Conservation (phyloP, 2,888 invertebrate species). For the Archaeoteleia sp. region DNA sequence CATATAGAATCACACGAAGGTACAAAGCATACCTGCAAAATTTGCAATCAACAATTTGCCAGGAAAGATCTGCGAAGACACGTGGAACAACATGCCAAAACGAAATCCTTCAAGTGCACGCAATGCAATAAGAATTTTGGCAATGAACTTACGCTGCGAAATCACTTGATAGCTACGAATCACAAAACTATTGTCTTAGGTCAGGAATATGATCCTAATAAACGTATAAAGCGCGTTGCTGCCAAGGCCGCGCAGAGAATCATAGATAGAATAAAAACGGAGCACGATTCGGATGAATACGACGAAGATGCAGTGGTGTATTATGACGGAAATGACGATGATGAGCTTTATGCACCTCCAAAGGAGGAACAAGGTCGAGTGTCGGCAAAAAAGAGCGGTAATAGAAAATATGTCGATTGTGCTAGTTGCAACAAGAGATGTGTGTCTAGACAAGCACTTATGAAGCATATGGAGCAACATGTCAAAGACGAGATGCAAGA, state of each 20-base stretch:
- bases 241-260: slow-evolving; percentile 72
- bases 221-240: slow-evolving; percentile 70
- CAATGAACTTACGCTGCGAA: slow-evolving; percentile 70
- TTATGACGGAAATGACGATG: slow-evolving; percentile 51
- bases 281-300: slow-evolving; percentile 64
- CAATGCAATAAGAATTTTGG: slow-evolving; percentile 69
- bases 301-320: slow-evolving; percentile 48
- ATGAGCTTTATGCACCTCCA: slow-evolving; percentile 35
- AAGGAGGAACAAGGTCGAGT: slow-evolving; percentile 38
- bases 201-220: slow-evolving; percentile 71
- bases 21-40: slow-evolving; percentile 61
- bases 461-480: slow-evolving; percentile 70
- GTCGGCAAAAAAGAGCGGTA: slow-evolving; percentile 48
- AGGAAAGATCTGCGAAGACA: slow-evolving; percentile 66
- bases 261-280: slow-evolving; percentile 71
- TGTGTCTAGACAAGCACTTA: slow-evolving; percentile 66
- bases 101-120: slow-evolving; percentile 66
- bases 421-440: slow-evolving; percentile 67
- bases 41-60: slow-evolving; percentile 64
- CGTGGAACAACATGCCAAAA: slow-evolving; percentile 61
- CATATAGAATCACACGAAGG: slow-evolving; percentile 61
- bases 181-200: slow-evolving; percentile 69
- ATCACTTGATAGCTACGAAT: slow-evolving; percentile 71
- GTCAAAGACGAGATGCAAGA: slow-evolving; percentile 62
- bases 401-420: slow-evolving; percentile 64